These are phyloP conservation scores for Apamea sordens DNA, from an alignment of 2,888 invertebrate genomes.

Conservation along the genomic window DNA sequence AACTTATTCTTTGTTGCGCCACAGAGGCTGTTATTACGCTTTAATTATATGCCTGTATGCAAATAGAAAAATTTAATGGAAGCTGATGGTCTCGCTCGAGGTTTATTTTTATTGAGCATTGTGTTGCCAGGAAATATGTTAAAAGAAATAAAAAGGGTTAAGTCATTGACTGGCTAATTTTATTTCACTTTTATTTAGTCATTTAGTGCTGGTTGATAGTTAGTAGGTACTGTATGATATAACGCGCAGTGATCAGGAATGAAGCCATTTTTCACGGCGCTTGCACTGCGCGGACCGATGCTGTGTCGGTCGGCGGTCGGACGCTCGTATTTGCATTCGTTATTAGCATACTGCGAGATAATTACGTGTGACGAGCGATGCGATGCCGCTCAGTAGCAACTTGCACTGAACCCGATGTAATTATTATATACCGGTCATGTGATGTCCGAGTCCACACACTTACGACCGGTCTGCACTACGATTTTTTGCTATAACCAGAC, in stretches of 20 bases:
- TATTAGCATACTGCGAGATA: slow-evolving; percentile 86
- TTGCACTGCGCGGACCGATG: slow-evolving; percentile 63
- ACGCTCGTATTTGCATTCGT: slow-evolving; percentile 85
- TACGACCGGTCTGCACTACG: slow-evolving; percentile 50
- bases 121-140: slow-evolving; percentile 74
- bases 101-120: slow-evolving; percentile 84
- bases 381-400: slow-evolving; percentile 73
- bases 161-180: slow-evolving; percentile 73
- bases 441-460: slow-evolving; percentile 66
- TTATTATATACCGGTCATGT: slow-evolving; percentile 77
- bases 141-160: slow-evolving; percentile 69
- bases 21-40: slow-evolving; percentile 88
- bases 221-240: slow-evolving; percentile 46
- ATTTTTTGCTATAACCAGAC: slow-evolving; percentile 61
- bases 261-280: slow-evolving; percentile 84
- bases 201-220: slow-evolving; percentile 55
- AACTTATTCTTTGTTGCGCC: slow-evolving; percentile 90
- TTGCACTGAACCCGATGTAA: slow-evolving; percentile 75
- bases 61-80: slow-evolving; percentile 88
- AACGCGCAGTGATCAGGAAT: slow-evolving; percentile 71
- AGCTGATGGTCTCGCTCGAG: slow-evolving; percentile 82
- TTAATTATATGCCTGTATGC: slow-evolving; percentile 89
- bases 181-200: slow-evolving; percentile 64
- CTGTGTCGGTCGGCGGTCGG: slow-evolving; percentile 69
- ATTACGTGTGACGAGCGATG: slow-evolving; percentile 85